Base-by-base conservation (phyloP, 2,797 vertebrate species). In the Heliangelus exortis region DNA sequence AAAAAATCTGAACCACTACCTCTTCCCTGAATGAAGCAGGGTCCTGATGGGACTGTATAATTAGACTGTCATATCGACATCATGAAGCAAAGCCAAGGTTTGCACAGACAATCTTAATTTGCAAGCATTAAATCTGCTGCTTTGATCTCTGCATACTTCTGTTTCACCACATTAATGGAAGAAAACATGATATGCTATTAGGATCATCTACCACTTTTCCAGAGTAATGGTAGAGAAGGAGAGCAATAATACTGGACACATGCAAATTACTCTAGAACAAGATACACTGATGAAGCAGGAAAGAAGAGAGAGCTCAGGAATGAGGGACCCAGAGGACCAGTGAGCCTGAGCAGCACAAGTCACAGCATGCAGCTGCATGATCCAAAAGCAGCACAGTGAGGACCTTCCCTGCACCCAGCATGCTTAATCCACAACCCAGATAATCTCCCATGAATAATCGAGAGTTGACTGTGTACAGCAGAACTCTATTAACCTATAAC, bases 231-330 rank as follows among this genome's bases (percentile, higher is more conserved):
- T 3, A 57, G 45, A 58, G 39, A 1, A 79, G 51, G 15, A 79
- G 22, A 91, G 48, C 1, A 1, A 12, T 14, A 45, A 54, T 16
- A 78, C 12, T 43, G 79, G 17, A 17, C 36, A 81, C 59, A 51
- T 15, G 28, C 29, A 31, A 39, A 73, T 55, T 39, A 22, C 29
- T 4, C 43, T 15, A 31, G 23, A 87, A 59, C 33, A 55, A 15
- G 57, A 45, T 1, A 43, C 0, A 0, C 55, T 15, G 55, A 67
- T 2, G 10, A 14, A 2, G 43, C 21, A 75, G 55, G 41, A 41
- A 48, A 39, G 26, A 28, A 33, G 34, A 59, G 43, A 0, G 0
- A 71, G 16, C 28, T 33, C 12, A 0, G 15, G 53, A 43, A 26
- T 0, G 4, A 53, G 31, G 36, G 21, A 83, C 43, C 5, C 51